Evolutionary conservation across 2,888 invertebrate genomes (phyloP).

Genomic region (Acrobasis repandana): DNA sequence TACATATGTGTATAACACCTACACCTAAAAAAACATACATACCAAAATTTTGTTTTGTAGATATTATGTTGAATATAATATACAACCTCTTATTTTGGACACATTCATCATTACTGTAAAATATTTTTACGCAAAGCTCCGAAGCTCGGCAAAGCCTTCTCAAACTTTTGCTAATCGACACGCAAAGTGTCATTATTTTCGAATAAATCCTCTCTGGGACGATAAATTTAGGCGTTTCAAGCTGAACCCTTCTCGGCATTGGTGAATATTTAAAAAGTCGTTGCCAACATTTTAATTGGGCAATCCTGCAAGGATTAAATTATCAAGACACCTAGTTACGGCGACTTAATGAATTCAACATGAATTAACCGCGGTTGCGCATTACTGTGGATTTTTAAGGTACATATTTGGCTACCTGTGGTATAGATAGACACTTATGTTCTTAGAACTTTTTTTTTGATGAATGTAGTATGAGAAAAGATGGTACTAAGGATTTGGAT

Average conservation of each 20-base stretch:
- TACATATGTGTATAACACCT: too few relatives aligned
- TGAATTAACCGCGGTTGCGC: constrained; percentile 62
- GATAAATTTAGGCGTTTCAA: constrained; percentile 74
- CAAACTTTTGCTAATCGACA: constrained; percentile 76
- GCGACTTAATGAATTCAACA: constrained; percentile 79
- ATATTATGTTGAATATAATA: too few relatives aligned
- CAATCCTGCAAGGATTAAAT: constrained; percentile 80
- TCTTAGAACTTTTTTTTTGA: too few relatives aligned
- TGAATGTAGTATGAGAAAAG: too few relatives aligned
- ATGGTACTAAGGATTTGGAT: too few relatives aligned
- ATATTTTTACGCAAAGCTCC: constrained; percentile 31
- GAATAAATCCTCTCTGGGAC: constrained; percentile 71
- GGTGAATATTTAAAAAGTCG: constrained; percentile 82
- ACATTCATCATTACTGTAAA: constrained; percentile 33
- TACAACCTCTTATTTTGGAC: too few relatives aligned
- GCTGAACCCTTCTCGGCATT: constrained; percentile 65
- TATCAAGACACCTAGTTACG: constrained; percentile 82
- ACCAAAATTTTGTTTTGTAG: too few relatives aligned
- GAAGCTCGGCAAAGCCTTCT: constrained; percentile 54
- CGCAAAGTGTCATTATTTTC: constrained; percentile 79
- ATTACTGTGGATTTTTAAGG: constrained; percentile 36
- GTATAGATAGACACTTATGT: too few relatives aligned
- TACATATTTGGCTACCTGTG: constrained; percentile 32
- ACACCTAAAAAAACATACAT: too few relatives aligned
- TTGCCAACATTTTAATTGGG: constrained; percentile 81